These are phyloP conservation scores for Oreochromis niloticus DNA, from an alignment of 2,113 vertebrate genomes.

Conservation along the genomic window DNA sequence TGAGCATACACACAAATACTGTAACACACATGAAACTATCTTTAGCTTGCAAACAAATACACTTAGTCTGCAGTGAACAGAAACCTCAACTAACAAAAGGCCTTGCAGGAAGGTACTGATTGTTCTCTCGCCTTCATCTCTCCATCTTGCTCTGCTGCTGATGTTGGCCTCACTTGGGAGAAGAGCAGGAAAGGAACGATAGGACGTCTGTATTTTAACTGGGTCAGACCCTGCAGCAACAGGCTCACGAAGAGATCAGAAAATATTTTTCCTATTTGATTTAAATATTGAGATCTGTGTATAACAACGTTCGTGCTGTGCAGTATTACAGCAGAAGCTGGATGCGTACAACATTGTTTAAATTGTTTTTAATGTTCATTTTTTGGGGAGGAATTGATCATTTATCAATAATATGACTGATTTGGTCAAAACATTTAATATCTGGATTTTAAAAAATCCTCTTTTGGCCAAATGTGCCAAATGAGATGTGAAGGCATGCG, in stretches of 20 bases:
- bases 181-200: background rate
- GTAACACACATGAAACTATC: background rate
- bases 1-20: background rate
- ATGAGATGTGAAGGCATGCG: background rate
- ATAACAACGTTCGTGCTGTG: background rate
- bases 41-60: background rate
- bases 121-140: background rate
- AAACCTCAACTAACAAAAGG: background rate
- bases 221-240: conserved; percentile 35
- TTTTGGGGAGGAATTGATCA: background rate
- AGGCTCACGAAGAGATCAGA: background rate
- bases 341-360: background rate
- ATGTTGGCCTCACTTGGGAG: conserved; percentile 4
- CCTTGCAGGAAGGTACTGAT: background rate
- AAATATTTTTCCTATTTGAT: background rate
- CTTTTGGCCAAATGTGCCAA: background rate
- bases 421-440: background rate
- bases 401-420: background rate
- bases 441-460: background rate
- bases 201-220: conserved; percentile 22
- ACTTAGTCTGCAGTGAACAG: background rate
- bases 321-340: background rate
- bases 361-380: background rate
- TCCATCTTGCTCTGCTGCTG: background rate
- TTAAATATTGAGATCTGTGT: background rate